These are phyloP conservation scores for Abrostola tripartita DNA, from an alignment of 2,888 invertebrate genomes.

Conservation along the genomic window DNA sequence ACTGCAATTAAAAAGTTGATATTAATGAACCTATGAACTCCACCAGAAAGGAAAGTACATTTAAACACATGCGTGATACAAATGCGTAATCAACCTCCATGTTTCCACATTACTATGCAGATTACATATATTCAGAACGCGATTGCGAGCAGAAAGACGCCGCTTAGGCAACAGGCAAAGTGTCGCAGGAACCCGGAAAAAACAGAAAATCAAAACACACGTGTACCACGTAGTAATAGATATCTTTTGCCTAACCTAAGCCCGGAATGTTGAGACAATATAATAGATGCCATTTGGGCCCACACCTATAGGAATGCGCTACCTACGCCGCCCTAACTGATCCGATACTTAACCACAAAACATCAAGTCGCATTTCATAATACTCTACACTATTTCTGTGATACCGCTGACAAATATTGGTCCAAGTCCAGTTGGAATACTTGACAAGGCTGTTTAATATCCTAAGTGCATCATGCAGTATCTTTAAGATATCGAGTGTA, in stretches of 20 bases:
- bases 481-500: constrained; percentile 36
- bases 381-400: constrained; percentile 46
- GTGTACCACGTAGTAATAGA: constrained; percentile 44
- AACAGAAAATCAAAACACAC: constrained; percentile 8
- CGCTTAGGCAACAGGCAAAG: background rate
- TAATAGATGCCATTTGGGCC: constrained; percentile 68
- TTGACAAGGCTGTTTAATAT: constrained; percentile 39
- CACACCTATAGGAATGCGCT: constrained; percentile 76
- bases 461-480: constrained; percentile 38
- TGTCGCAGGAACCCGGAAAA: constrained; percentile 6
- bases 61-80: constrained; percentile 6
- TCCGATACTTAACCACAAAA: constrained; percentile 44
- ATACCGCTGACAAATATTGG: constrained; percentile 49
- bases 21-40: constrained; percentile 17
- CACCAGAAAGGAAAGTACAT: background rate
- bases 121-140: constrained; percentile 6
- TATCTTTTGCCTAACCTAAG: constrained; percentile 59
- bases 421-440: constrained; percentile 20
- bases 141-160: background rate
- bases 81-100: constrained; percentile 6
- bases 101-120: constrained; percentile 14
- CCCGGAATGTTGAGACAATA: constrained; percentile 71
- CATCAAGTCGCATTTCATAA: constrained; percentile 40
- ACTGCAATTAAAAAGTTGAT: constrained; percentile 7
- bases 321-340: constrained; percentile 69